Evolutionary conservation across 2,888 invertebrate genomes (phyloP), one percentile per base, ranked within the genome.

Genomic region (Xestobium rufovillosum): DNA sequence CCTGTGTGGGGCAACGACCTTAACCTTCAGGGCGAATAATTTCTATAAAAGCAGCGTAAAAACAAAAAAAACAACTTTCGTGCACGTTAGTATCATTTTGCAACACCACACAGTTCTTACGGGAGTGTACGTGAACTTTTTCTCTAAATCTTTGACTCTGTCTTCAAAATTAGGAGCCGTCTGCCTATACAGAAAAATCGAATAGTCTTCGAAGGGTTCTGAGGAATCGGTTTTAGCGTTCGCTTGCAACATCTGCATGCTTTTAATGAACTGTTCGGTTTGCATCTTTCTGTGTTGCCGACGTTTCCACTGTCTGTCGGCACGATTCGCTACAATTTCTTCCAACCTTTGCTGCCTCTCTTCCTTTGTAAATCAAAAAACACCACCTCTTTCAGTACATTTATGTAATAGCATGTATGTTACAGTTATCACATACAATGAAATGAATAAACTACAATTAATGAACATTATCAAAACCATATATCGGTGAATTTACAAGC

Each of bases 81-180:
- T n/a, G n/a, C n/a, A n/a, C n/a, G n/a, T n/a, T n/a, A n/a, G n/a
- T n/a, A n/a, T n/a, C n/a, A n/a, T n/a, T n/a, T n/a, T n/a, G n/a
- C n/a, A n/a, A n/a, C n/a, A n/a, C n/a, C n/a, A n/a, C n/a, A n/a
- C n/a, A n/a, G n/a, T n/a, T 59, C 80, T 81, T 81, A 81, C 81
- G 59, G 80, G 80, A 30, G 65, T 53, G 63, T 78, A 77, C 49
- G 79, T 71, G 51, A 83, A 73, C 66, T 82, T 80, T 66, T 75
- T 73, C 63, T 82, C 89, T 60, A 89, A 71, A 52, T 81, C 78
- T 75, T 82, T 83, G 43, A 89, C 86, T 43, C 89, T 75, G 62
- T 86, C 86, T 66, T 79, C 80, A 67, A 89, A 89, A 59, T 83
- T 76, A 4, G 85, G 83, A 10, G 89, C 88, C 38, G 80, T 83